Conservation (phyloP, 2,797 vertebrate species). For the Phyllotis vaccarum region DNA sequence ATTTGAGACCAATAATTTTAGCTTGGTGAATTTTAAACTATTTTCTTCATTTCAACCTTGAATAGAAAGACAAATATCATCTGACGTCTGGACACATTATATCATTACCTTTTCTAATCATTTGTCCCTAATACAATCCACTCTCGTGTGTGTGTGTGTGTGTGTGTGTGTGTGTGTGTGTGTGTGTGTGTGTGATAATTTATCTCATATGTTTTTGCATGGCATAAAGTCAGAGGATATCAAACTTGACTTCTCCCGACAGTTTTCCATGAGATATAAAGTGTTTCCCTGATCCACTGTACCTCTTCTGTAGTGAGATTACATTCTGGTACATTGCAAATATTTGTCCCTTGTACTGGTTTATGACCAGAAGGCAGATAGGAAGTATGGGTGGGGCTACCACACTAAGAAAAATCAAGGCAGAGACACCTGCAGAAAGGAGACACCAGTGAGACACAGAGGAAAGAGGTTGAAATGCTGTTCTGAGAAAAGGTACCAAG, state of each 20-base stretch:
- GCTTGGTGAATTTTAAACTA: background rate
- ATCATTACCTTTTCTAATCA: too few relatives aligned
- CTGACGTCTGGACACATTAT: too few relatives aligned
- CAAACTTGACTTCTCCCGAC: background rate
- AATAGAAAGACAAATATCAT: background rate
- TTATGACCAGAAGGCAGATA: too few relatives aligned
- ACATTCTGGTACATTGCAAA: too few relatives aligned
- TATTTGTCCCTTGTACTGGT: too few relatives aligned
- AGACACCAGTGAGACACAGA: too few relatives aligned
- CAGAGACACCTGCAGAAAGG: too few relatives aligned
- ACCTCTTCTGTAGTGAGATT: too few relatives aligned
- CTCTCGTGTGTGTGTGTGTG: background rate
- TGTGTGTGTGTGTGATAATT: background rate
- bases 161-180: background rate
- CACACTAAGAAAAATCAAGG: too few relatives aligned
- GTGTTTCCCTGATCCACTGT: background rate
- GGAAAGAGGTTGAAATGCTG: too few relatives aligned
- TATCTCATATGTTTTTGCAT: background rate
- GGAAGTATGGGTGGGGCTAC: too few relatives aligned
- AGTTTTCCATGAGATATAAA: background rate
- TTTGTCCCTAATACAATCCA: background rate
- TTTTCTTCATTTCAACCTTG: background rate
- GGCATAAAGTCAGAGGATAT: background rate
- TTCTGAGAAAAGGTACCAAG: too few relatives aligned
- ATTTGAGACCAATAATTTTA: background rate